These are phyloP conservation scores for Gila orcuttii DNA, from an alignment of 2,113 vertebrate species.

Conservation along the genomic window DNA sequence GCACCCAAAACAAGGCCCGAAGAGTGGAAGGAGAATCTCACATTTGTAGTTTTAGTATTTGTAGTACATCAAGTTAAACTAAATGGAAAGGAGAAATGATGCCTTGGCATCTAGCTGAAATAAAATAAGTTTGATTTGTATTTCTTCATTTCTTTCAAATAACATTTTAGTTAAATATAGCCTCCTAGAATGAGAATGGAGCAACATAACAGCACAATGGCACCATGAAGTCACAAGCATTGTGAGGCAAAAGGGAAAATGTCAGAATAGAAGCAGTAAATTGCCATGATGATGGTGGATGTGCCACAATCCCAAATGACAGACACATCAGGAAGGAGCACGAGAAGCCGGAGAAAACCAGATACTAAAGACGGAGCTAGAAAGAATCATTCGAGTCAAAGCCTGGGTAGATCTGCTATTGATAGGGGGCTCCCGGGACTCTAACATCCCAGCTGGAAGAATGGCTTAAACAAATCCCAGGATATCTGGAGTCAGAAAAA, in stretches of 20 bases:
- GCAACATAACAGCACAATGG: not conserved
- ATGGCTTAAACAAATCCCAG: constrained; percentile 22
- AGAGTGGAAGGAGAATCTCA: too few relatives aligned
- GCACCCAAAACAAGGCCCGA: too few relatives aligned
- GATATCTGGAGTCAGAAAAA: constrained; percentile 14
- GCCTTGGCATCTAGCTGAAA: not conserved
- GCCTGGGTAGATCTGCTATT: not conserved
- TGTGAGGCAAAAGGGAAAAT: not conserved
- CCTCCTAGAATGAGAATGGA: not conserved
- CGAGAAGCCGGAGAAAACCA: too few relatives aligned
- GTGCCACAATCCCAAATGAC: not conserved
- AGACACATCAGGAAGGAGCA: not conserved
- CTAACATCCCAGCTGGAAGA: not conserved
- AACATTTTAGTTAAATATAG: not conserved
- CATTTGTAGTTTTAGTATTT: too few relatives aligned
- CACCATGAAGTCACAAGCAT: not conserved
- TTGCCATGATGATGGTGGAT: not conserved
- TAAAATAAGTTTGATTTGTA: not conserved
- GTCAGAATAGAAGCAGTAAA: not conserved
- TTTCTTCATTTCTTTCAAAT: not conserved
- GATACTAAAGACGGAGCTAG: not conserved
- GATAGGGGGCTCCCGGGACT: not conserved
- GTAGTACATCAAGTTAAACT: not conserved
- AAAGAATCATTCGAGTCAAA: not conserved
- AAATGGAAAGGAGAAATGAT: not conserved